A percentile compares a stretch with the other conserved stretches of the same genome.
Evolutionary conservation across 2,113 vertebrate species (phyloP).

Genomic region (Polypterus bichir): DNA sequence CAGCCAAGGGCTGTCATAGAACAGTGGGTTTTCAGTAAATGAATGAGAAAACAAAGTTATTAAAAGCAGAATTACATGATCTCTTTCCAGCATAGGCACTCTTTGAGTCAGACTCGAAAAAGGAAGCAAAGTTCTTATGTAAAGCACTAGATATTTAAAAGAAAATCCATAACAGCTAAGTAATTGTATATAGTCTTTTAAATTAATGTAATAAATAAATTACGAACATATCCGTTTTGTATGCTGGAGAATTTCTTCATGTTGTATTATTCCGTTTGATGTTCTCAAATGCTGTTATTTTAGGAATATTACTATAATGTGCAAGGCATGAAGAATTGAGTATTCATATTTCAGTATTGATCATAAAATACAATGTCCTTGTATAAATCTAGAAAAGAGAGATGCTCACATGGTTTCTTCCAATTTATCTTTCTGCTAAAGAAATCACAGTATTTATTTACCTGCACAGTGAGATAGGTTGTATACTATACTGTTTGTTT

Average conservation of each 20-base stretch:
- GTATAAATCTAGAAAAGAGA: slow-evolving; percentile 20
- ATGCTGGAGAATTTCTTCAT: slow-evolving; percentile 1
- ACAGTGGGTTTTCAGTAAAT: background rate
- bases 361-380: slow-evolving; percentile 31
- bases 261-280: slow-evolving; percentile 10
- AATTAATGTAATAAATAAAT: slow-evolving; percentile 3
- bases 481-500: no score
- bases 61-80: background rate
- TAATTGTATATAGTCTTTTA: slow-evolving; percentile 2
- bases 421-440: slow-evolving; percentile 5
- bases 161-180: slow-evolving; percentile 2
- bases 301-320: slow-evolving; percentile 19
- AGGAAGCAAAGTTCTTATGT: background rate
- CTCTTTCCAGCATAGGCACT: background rate
- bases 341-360: slow-evolving; percentile 35
- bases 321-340: slow-evolving; percentile 23
- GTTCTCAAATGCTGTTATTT: slow-evolving; percentile 13
- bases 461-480: no score
- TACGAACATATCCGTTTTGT: background rate
- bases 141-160: slow-evolving; percentile 5
- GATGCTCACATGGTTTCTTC: slow-evolving; percentile 6
- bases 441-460: background rate
- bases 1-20: background rate
- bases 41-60: background rate
- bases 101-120: slow-evolving; percentile 4